Percentiles rank a stretch among this genome's conserved stretches.
Evolutionary conservation across 2,113 vertebrate species (phyloP).

Genomic region (Candoia aspera): DNA sequence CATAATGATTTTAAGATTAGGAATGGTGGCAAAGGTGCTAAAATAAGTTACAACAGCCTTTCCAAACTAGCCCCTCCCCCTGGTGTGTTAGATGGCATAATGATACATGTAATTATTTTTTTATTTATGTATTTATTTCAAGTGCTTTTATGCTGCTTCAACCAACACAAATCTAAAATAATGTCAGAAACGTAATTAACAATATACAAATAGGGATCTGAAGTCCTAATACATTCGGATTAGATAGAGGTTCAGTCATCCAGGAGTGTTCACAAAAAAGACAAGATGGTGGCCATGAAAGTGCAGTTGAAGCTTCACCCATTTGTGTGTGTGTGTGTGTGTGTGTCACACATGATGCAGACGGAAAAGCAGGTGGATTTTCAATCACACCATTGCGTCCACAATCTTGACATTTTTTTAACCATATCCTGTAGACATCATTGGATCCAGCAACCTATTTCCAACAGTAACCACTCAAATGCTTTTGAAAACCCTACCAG

Average conservation of each 20-base stretch:
- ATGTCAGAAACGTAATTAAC: background rate
- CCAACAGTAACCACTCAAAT: background rate
- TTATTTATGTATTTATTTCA: background rate
- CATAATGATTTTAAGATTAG: background rate
- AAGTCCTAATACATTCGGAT: background rate
- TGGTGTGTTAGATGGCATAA: background rate
- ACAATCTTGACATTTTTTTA: background rate
- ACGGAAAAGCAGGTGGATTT: background rate
- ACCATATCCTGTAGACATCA: background rate
- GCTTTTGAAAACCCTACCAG: background rate
- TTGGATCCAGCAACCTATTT: background rate
- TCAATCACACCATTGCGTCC: background rate
- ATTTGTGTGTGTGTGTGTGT: background rate
- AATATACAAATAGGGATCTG: background rate
- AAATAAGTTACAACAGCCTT: background rate
- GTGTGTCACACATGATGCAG: background rate
- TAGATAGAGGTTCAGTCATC: background rate
- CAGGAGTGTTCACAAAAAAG: background rate
- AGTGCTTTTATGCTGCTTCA: background rate
- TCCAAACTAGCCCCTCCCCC: background rate
- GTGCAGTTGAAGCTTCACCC: background rate
- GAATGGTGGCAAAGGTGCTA: background rate
- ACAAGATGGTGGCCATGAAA: background rate
- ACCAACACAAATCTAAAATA: background rate
- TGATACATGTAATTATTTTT: background rate